Evolutionary conservation across 1,140 invertebrate species (phyloP), one percentile per base, ranked within the genome.

Genomic region (Batillaria attramentaria): DNA sequence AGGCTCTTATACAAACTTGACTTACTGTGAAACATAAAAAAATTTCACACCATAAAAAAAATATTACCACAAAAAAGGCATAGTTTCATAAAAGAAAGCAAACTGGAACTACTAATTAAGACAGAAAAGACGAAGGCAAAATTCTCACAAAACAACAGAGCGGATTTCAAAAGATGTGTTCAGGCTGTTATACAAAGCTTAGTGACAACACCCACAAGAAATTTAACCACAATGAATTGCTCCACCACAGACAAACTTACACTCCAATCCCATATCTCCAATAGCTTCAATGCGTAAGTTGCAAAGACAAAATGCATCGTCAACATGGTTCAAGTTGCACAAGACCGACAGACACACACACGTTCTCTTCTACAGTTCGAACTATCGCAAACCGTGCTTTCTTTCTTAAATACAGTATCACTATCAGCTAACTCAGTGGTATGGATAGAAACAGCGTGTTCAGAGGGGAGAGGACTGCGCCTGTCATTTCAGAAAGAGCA

Each of bases 241-340:
- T n/a, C 18, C 69, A 72, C 75, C 70, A 73, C 13, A 65, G 31
- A 69, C 31, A 41, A 54, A 87, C 85, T 86, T 83, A 87, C 86
- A 87, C 86, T 80, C 83, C 86, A 50, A 85, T 79, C 70, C 86
- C 86, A 83, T 87, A 87, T 70, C 86, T 84, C 86, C 86, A 87
- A 75, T 85, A 87, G 82, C 86, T 87, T 81, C n/a, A 73, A 43
- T 37, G 72, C 24, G 66, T 42, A 31, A 69, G 16, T 68, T 13
- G 31, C 62, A 50, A 35, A 77, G 0, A 20, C 16, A 66, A 33
- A 46, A n/a, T n/a, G n/a, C n/a, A n/a, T n/a, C n/a, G n/a, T n/a
- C n/a, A n/a, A n/a, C n/a, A n/a, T n/a, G n/a, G n/a, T n/a, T n/a
- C n/a, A n/a, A n/a, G n/a, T n/a, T n/a, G n/a, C n/a, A n/a, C n/a